Conservation (phyloP, 2,888 invertebrate genomes). For the Drosophila villosipedis region DNA sequence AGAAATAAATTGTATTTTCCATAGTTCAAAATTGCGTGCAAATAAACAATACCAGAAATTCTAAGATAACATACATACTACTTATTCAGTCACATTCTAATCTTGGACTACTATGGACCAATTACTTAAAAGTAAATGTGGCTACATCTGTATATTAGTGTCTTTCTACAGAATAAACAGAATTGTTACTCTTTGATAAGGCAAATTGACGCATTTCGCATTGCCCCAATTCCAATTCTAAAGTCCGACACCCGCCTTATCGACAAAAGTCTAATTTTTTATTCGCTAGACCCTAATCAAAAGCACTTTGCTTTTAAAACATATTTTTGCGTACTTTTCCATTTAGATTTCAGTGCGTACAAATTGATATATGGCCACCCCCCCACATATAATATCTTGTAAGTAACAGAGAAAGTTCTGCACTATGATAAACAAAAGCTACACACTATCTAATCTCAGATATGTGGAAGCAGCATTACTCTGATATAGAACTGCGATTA, state of each 20-base stretch:
- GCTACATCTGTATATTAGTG: neutral
- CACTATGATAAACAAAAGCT: neutral
- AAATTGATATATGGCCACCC: neutral
- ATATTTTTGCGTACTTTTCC: neutral
- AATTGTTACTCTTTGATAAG: conserved; percentile 9
- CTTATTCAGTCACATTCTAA: neutral
- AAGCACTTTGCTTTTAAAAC: neutral
- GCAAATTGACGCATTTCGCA: too few relatives aligned
- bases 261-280: neutral
- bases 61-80: neutral
- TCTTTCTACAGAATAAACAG: neutral
- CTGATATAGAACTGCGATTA: neutral
- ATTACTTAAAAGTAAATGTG: neutral
- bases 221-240: conserved; percentile 24
- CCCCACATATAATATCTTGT: neutral
- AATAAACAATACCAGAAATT: conserved; percentile 41
- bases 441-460: neutral
- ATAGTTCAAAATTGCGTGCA: conserved; percentile 62
- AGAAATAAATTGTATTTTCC: conserved; percentile 63
- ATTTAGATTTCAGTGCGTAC: neutral
- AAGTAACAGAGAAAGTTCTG: neutral
- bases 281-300: neutral
- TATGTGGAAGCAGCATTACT: neutral
- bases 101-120: neutral
- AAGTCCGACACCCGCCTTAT: conserved; percentile 7